Conservation (phyloP, 2,113 vertebrate genomes). For the Crotalus horridus region DNA sequence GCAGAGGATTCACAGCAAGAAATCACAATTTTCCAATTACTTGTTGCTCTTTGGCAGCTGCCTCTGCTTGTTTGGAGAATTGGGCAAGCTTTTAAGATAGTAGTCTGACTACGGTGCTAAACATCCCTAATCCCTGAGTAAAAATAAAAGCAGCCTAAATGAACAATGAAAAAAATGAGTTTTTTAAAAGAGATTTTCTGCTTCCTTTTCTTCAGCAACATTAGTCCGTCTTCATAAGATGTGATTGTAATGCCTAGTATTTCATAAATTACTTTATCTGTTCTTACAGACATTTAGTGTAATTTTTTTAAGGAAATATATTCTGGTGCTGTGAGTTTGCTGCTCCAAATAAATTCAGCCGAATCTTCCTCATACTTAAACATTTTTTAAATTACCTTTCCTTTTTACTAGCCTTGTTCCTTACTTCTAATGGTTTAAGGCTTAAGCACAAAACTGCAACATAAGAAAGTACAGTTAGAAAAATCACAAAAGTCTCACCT, state of each 20-base stretch:
- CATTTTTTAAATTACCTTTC: background rate
- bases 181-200: background rate
- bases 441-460: background rate
- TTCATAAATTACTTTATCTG: background rate
- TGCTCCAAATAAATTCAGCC: background rate
- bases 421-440: background rate
- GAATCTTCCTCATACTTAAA: background rate
- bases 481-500: background rate
- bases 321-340: background rate
- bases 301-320: background rate
- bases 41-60: background rate
- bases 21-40: background rate
- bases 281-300: background rate
- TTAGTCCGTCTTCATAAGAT: background rate
- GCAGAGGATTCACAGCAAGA: background rate
- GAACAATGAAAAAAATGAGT: background rate
- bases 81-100: background rate
- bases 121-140: background rate
- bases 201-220: background rate
- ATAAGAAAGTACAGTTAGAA: background rate
- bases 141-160: background rate
- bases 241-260: background rate
- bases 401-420: background rate
- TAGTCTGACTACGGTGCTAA: background rate
- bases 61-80: background rate